phyloP scores from a whole-genome alignment of 2,888 invertebrate genomes.

The Lepidonotus clava region DNA sequence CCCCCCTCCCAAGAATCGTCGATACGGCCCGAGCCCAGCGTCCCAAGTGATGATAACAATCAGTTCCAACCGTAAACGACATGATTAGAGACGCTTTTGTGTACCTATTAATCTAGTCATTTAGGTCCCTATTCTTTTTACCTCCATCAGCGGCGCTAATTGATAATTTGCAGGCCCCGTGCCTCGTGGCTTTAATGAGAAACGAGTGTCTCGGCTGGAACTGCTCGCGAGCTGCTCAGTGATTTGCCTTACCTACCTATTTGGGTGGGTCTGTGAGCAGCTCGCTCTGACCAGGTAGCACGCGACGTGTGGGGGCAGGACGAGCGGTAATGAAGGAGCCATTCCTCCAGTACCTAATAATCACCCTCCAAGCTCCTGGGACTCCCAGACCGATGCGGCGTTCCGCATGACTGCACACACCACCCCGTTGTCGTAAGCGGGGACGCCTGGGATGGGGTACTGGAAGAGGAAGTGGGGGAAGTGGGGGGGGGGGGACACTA shows the following conservation, averaged over 20 bases:
- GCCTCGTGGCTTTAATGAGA: not conserved
- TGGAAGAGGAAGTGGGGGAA: too few relatives aligned
- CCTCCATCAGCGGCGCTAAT: not conserved
- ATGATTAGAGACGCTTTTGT: constrained; percentile 45
- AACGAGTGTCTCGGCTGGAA: not conserved
- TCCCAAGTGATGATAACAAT: not conserved
- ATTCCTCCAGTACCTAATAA: too few relatives aligned
- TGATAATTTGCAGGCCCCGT: constrained; percentile 34
- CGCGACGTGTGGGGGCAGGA: not conserved
- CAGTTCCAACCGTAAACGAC: not conserved
- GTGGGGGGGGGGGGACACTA: too few relatives aligned
- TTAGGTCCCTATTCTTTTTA: constrained; percentile 25
- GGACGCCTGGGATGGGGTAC: not conserved
- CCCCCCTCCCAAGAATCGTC: not conserved
- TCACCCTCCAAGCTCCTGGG: too few relatives aligned
- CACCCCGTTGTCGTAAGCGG: not conserved
- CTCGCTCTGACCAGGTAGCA: not conserved
- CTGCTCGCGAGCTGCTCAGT: not conserved
- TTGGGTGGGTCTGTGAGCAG: not conserved
- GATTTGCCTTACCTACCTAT: constrained; percentile 15
- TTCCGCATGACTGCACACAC: too few relatives aligned
- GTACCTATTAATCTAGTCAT: constrained; percentile 45
- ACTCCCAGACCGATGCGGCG: too few relatives aligned
- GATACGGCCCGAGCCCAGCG: not conserved
- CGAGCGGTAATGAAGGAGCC: not conserved